phyloP scores from a whole-genome alignment of 2,113 vertebrate species.

The Nipponia nippon region DNA sequence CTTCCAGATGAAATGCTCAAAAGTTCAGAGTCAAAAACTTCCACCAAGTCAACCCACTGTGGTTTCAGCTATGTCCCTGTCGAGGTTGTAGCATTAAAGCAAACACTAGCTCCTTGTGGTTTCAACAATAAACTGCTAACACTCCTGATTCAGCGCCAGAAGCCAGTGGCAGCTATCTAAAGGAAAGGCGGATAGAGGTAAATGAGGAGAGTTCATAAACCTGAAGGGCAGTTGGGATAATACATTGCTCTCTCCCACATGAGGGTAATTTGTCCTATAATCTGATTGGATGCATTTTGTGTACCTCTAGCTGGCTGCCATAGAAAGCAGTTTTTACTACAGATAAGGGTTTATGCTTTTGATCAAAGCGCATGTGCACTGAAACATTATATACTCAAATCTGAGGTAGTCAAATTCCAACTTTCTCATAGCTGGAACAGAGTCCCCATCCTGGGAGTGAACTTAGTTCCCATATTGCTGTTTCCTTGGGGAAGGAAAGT shows the following conservation, averaged over 20 bases:
- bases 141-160: background rate
- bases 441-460: background rate
- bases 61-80: background rate
- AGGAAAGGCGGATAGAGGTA: background rate
- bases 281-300: background rate
- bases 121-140: background rate
- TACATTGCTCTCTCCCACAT: background rate
- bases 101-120: background rate
- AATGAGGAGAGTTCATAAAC: background rate
- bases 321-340: background rate
- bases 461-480: background rate
- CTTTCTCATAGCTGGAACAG: background rate
- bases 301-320: background rate
- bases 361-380: background rate
- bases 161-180: background rate
- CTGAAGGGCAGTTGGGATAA: background rate
- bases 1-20: background rate
- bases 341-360: background rate
- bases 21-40: background rate
- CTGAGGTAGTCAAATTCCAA: background rate
- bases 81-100: background rate
- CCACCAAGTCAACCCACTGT: background rate
- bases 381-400: background rate
- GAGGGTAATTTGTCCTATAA: background rate
- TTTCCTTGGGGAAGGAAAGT: background rate